A percentile compares a stretch with the other conserved stretches of the same genome.
Conservation (phyloP, 1,140 invertebrate species). For the Harpegnathos saltator region DNA sequence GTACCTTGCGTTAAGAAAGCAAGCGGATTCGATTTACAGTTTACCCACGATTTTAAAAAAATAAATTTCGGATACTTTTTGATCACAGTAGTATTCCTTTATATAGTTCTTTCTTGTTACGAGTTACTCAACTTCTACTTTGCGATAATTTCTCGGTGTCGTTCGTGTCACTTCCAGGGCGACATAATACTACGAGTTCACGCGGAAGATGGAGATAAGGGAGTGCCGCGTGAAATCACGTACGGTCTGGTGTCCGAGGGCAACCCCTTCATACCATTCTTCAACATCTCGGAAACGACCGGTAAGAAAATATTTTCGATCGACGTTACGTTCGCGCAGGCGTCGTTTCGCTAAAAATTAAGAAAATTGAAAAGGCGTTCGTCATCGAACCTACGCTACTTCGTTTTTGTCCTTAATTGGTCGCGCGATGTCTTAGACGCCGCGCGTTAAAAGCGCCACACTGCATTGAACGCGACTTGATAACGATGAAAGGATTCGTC, state of each 20-base stretch:
- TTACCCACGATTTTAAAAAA: no score
- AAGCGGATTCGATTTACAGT: no score
- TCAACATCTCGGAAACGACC: slow-evolving; percentile 93
- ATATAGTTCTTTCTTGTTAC: no score
- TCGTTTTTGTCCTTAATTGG: neutral
- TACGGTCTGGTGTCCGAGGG: slow-evolving; percentile 94
- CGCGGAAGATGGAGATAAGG: slow-evolving; percentile 96
- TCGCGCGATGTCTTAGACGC: no score
- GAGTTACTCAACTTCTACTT: neutral
- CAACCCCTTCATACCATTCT: slow-evolving; percentile 93
- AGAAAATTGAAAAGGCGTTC: slow-evolving; percentile 1
- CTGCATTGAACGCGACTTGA: neutral
- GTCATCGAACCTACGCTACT: neutral
- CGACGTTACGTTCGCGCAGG: neutral
- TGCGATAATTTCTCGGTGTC: neutral
- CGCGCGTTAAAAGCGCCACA: no score
- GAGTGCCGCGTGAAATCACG: slow-evolving; percentile 92
- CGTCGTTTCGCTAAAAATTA: neutral
- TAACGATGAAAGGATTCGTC: slow-evolving; percentile 1
- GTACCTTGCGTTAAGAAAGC: no score
- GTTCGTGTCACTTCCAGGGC: slow-evolving; percentile 84
- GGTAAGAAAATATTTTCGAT: slow-evolving; percentile 86
- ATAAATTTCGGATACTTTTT: no score
- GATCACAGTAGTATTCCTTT: no score
- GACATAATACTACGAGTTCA: slow-evolving; percentile 89